phyloP scores from a whole-genome alignment of 2,113 vertebrate species.

The Hyperopisus bebe region DNA sequence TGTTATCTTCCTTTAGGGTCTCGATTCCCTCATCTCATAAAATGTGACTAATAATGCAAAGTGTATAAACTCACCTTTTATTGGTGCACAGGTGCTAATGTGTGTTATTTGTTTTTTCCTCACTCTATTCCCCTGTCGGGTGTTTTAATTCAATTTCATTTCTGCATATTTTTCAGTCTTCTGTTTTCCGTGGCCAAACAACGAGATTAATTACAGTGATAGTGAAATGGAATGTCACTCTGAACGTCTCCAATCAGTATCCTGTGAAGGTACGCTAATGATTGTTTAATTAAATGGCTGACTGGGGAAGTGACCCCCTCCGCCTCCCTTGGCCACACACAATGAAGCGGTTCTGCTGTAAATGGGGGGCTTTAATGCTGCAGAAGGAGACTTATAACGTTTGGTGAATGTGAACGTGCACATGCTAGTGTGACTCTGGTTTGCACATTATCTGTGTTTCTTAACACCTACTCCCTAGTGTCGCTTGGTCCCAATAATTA shows the following conservation, averaged over 20 bases:
- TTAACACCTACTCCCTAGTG: not conserved
- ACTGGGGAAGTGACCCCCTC: not conserved
- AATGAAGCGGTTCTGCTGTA: not conserved
- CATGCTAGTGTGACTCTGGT: not conserved
- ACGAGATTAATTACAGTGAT: not conserved
- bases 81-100: not conserved
- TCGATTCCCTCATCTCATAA: not conserved
- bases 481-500: not conserved
- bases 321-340: not conserved
- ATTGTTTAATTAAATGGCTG: not conserved
- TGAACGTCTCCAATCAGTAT: not conserved
- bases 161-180: not conserved
- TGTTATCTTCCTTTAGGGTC: not conserved
- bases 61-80: not conserved
- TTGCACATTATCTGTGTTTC: not conserved
- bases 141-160: not conserved
- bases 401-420: not conserved
- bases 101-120: not conserved
- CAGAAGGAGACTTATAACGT: not conserved
- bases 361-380: not conserved
- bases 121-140: not conserved
- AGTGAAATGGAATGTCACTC: not conserved
- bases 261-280: slow-evolving; percentile 3
- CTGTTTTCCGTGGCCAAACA: not conserved
- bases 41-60: not conserved